Evolutionary conservation across 1,140 invertebrate species (phyloP).

Genomic region (Neodiprion pinetum): DNA sequence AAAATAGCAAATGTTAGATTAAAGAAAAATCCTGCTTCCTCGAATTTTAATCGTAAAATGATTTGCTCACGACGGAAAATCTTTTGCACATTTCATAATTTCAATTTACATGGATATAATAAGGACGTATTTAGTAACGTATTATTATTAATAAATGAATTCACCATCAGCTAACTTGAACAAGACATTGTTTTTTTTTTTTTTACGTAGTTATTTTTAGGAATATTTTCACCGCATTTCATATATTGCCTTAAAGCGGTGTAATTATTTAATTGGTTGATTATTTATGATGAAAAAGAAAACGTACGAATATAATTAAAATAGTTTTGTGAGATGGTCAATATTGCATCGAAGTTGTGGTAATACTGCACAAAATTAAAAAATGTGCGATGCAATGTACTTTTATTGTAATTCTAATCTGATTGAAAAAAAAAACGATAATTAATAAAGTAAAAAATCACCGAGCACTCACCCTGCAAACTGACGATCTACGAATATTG

Average conservation of each 20-base stretch:
- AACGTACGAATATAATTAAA: not conserved
- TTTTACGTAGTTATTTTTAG: not conserved
- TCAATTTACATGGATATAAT: too few relatives aligned
- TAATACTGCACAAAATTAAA: too few relatives aligned
- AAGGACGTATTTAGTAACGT: too few relatives aligned
- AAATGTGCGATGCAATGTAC: too few relatives aligned
- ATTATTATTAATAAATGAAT: not conserved
- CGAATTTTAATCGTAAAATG: not conserved
- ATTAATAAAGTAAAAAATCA: not conserved
- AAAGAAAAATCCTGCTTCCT: not conserved
- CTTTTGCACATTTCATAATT: not conserved
- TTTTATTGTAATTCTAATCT: too few relatives aligned
- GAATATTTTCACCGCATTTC: not conserved
- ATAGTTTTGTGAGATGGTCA: not conserved
- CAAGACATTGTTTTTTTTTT: too few relatives aligned
- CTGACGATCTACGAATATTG: not conserved
- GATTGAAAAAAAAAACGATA: not conserved
- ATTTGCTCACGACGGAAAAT: not conserved
- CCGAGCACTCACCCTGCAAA: not conserved
- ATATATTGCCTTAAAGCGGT: not conserved
- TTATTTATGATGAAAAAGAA: conserved; percentile 11
- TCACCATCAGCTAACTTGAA: too few relatives aligned
- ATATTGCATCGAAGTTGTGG: not conserved
- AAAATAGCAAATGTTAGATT: not conserved
- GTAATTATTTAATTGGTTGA: conserved; percentile 4